A percentile compares a stretch with the other conserved stretches of the same genome.
Conservation (phyloP, 2,888 invertebrate species). For the Phymatocera aterrima region DNA sequence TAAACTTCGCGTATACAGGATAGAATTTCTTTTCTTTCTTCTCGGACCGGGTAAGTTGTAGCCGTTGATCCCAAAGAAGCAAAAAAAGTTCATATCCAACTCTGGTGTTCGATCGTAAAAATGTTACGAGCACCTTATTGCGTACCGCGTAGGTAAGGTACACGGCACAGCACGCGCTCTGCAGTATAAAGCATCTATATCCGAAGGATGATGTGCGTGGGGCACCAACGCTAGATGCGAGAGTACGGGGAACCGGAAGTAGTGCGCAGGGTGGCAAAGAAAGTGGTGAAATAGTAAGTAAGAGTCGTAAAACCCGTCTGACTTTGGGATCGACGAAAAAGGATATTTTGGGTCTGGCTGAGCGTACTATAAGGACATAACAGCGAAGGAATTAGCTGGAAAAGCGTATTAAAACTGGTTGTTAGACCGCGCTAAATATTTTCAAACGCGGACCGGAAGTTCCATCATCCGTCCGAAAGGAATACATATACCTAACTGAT, state of each 20-base stretch:
- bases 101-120: constrained; percentile 64
- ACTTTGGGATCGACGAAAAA: constrained; percentile 44
- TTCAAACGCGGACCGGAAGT: constrained; percentile 31
- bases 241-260: constrained; percentile 63
- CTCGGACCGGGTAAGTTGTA: not conserved
- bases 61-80: constrained; percentile 19
- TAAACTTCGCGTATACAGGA: not conserved
- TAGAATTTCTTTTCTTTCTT: too few relatives aligned
- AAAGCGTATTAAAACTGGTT: not conserved
- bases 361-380: not conserved
- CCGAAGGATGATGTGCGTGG: constrained; percentile 13
- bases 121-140: constrained; percentile 66
- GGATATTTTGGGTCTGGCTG: not conserved
- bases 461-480: not conserved
- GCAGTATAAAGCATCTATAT: constrained; percentile 10
- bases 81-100: constrained; percentile 40
- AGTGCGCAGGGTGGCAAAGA: constrained; percentile 56
- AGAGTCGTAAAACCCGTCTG: constrained; percentile 49
- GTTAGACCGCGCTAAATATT: not conserved
- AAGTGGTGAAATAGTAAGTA: constrained; percentile 50
- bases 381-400: constrained; percentile 39
- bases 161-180: constrained; percentile 38
- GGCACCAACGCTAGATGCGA: constrained; percentile 53
- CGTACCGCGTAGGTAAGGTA: constrained; percentile 55
- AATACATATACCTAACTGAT: constrained; percentile 6